Evolutionary conservation across 2,113 vertebrate genomes (phyloP), one percentile per base, ranked within the genome.

Genomic region (Urocynchramus pylzowi): DNA sequence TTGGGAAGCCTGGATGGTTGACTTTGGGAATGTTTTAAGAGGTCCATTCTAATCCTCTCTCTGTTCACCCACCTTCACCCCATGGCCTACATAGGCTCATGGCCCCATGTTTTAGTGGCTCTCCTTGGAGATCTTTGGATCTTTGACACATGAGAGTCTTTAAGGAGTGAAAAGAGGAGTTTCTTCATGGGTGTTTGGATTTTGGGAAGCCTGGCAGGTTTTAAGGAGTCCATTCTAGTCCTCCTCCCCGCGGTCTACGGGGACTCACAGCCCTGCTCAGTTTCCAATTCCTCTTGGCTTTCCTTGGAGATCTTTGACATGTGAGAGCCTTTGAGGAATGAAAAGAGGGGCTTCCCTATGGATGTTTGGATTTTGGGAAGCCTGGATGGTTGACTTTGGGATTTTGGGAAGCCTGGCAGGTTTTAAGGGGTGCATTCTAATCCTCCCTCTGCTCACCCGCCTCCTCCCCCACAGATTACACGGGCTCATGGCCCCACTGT

Each of bases 231-330:
- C 8, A 14, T 49, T 67, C 16, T 19, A 35, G 9, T 26, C 17
- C 45, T 35, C 42, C 5, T 7, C 16, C 19, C 42, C 2, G 2
- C 1, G 6, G 6, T 31, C 64, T 26, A 13, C 3, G 4, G 13
- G 60, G 27, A 5, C 9, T 30, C 5, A 5, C 6, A 13, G 37
- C 11, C 39, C 7, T 8, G 30, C 30, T 44, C 7, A 2, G 5
- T 3, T 65, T 33, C 41, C 13, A 44, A 11, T 0, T 33, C 30
- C 44, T 22, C 8, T 7, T 0, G 5, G 41, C 14, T 65, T 1
- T 67, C 31, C 31, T 9, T n/a, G 42, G 22, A 26, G 22, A 18
- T 45, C 59, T 18, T 17, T 45, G 64, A 24, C 42, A 22, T 3
- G 4, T 45, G 11, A 45, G 31, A 65, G 42, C 3, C 11, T 33